These are phyloP conservation scores for Trachurus trachurus DNA, from an alignment of 2,797 vertebrate genomes.

Conservation along the genomic window DNA sequence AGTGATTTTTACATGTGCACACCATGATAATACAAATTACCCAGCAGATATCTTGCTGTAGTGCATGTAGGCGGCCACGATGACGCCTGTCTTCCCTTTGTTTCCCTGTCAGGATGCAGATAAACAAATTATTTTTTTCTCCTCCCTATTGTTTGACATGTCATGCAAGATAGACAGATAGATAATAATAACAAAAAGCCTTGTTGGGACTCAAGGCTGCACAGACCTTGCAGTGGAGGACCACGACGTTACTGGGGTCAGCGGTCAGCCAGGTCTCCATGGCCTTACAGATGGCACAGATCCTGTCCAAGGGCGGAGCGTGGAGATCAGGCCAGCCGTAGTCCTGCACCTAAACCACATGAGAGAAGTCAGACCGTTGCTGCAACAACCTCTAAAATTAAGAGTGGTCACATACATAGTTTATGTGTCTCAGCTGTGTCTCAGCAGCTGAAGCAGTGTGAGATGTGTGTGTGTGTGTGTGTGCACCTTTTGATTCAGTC, in stretches of 20 bases:
- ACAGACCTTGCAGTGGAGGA: constrained; percentile 93
- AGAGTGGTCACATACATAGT: neutral
- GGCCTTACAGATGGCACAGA: constrained; percentile 93
- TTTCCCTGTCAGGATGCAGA: constrained; percentile 85
- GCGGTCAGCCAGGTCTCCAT: constrained; percentile 93
- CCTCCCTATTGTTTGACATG: neutral
- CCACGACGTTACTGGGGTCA: constrained; percentile 91
- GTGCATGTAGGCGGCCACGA: constrained; percentile 95
- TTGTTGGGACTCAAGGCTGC: neutral
- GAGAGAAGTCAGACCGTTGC: neutral
- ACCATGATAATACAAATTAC: constrained; percentile 73
- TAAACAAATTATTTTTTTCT: constrained; percentile 7
- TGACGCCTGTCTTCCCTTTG: constrained; percentile 93
- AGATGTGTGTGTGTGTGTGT: constrained; percentile 3
- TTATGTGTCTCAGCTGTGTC: neutral
- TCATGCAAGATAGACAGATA: too few relatives aligned
- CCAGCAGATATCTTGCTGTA: constrained; percentile 96
- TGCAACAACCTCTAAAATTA: neutral
- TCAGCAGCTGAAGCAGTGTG: neutral
- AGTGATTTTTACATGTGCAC: neutral
- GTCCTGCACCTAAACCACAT: constrained; percentile 89
- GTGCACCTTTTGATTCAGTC: constrained; percentile 91
- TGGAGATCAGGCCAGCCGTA: constrained; percentile 95
- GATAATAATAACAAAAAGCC: too few relatives aligned
- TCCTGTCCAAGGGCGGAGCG: constrained; percentile 92